A percentile compares a stretch with the other conserved stretches of the same genome.
Evolutionary conservation across 2,797 vertebrate genomes (phyloP).

Genomic region (Hydrophis major): DNA sequence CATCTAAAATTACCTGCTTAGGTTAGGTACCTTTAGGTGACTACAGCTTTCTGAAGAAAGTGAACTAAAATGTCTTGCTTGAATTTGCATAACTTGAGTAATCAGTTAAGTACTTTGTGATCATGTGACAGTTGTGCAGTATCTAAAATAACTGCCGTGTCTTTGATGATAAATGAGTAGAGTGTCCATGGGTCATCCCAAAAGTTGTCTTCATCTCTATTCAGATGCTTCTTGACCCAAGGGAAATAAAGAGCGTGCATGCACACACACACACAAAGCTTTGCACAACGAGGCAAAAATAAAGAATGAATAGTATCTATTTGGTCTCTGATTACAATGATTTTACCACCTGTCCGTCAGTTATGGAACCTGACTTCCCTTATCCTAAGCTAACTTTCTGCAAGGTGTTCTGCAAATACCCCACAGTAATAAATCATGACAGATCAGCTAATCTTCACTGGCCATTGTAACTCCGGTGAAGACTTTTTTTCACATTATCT

Average conservation of each 20-base stretch:
- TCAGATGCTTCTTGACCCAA: conserved; percentile 32
- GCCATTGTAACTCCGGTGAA: not conserved
- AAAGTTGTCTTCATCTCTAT: conserved; percentile 50
- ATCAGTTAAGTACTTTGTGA: not conserved
- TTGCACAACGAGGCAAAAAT: conserved; percentile 56
- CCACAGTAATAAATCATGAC: conserved; percentile 56
- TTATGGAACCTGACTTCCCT: conserved; percentile 65
- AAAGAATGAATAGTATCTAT: conserved; percentile 60
- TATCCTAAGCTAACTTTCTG: conserved; percentile 59
- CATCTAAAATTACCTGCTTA: not conserved
- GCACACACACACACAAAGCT: conserved; percentile 34
- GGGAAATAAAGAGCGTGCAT: conserved; percentile 40
- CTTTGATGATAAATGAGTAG: conserved; percentile 46
- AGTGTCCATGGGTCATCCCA: conserved; percentile 13
- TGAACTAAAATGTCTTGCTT: conserved; percentile 9
- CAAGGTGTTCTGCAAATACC: conserved; percentile 53
- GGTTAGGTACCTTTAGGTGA: not conserved
- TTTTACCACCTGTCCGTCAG: conserved; percentile 63
- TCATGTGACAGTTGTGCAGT: conserved; percentile 37
- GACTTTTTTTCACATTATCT: not conserved
- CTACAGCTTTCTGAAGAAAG: not conserved
- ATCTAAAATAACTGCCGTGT: conserved; percentile 32
- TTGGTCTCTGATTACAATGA: conserved; percentile 51
- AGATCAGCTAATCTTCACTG: conserved; percentile 15
- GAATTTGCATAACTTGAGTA: conserved; percentile 14